These are phyloP conservation scores for Hippopotamyrus pictus DNA, from an alignment of 2,797 vertebrate species.

Conservation along the genomic window DNA sequence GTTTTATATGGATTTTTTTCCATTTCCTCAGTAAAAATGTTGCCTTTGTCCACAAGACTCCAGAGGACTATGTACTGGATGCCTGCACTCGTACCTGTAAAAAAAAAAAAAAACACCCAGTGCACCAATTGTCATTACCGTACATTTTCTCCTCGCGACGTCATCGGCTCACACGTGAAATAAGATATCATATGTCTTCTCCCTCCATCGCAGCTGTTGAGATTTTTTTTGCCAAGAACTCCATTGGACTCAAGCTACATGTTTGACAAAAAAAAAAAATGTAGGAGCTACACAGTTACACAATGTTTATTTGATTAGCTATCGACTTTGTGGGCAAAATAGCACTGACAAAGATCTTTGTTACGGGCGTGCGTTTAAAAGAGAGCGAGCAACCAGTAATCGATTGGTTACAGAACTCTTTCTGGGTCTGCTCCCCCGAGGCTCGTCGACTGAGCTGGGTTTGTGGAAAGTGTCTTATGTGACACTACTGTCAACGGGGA, in stretches of 20 bases:
- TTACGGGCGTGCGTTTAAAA: background rate
- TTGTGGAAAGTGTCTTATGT: background rate
- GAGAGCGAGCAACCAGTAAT: background rate
- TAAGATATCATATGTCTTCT: background rate
- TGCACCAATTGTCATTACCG: background rate
- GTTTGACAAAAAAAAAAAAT: background rate
- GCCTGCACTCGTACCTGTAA: background rate
- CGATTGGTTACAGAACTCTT: background rate
- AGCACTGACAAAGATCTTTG: constrained; percentile 4
- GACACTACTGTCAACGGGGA: background rate
- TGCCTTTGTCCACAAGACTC: background rate
- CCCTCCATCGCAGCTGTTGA: background rate
- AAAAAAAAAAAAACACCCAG: background rate
- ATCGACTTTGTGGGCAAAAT: constrained; percentile 3
- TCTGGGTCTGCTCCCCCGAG: background rate
- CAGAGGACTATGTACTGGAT: background rate
- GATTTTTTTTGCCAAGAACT: background rate
- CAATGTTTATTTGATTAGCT: background rate
- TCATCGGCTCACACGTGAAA: constrained; percentile 12
- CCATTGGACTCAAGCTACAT: background rate
- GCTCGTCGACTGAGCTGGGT: background rate
- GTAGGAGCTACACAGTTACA: background rate
- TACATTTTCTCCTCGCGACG: background rate
- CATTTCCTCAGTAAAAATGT: constrained; percentile 31
- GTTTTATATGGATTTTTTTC: constrained; percentile 42